Evolutionary conservation across 2,797 vertebrate genomes (phyloP).

Genomic region (Heterohyrax brucei): DNA sequence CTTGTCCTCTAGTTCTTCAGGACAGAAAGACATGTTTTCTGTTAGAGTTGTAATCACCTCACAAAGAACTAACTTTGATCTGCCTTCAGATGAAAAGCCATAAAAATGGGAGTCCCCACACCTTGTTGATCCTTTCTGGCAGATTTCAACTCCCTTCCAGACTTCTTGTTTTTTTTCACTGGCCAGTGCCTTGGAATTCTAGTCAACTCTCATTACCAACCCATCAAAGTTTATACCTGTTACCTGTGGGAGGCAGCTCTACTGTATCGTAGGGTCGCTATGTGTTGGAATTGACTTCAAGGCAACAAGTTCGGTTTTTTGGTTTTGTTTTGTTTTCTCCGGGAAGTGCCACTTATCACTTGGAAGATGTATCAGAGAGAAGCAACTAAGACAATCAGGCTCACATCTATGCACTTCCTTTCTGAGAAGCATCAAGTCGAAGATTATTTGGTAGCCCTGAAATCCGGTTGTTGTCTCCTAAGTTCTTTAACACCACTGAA

Average conservation of each 20-base stretch:
- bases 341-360: not conserved
- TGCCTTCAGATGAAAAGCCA: not conserved
- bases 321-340: not conserved
- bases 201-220: not conserved
- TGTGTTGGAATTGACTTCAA: no score
- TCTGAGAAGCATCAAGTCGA: not conserved
- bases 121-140: not conserved
- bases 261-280: no score
- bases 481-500: not conserved
- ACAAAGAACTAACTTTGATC: not conserved
- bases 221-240: not conserved
- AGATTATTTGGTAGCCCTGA: not conserved
- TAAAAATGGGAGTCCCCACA: not conserved
- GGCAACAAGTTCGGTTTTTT: no score
- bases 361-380: not conserved
- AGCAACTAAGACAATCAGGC: not conserved
- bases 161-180: not conserved
- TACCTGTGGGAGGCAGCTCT: not conserved
- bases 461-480: not conserved
- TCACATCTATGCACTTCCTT: not conserved
- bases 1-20: not conserved
- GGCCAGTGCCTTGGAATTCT: not conserved
- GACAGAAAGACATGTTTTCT: not conserved
- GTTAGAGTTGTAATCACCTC: not conserved
- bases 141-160: not conserved